phyloP scores from a whole-genome alignment of 2,797 vertebrate genomes.

The Adelosebastes latens region DNA sequence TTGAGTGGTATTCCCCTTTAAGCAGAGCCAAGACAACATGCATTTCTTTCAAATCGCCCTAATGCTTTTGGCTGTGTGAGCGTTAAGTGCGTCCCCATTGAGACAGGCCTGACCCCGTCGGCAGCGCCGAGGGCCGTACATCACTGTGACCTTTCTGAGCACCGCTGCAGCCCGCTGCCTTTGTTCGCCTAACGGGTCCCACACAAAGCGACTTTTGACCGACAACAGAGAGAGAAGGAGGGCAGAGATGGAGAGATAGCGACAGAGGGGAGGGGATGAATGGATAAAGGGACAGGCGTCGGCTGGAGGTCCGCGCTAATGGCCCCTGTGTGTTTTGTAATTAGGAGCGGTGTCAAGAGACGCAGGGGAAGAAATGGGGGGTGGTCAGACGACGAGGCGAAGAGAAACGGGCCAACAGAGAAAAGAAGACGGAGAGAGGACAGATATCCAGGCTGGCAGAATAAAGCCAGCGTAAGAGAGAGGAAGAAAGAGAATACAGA shows the following conservation, averaged over 20 bases:
- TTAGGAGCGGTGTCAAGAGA: slow-evolving; percentile 71
- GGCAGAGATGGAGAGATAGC: slow-evolving; percentile 72
- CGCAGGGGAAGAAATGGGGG: slow-evolving; percentile 34
- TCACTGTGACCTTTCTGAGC: slow-evolving; percentile 75
- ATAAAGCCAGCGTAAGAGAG: slow-evolving; percentile 40
- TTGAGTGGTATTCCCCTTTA: slow-evolving; percentile 12
- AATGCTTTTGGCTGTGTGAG: slow-evolving; percentile 56
- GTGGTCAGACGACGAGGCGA: slow-evolving; percentile 31
- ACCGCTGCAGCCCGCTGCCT: slow-evolving; percentile 61
- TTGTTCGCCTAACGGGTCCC: slow-evolving; percentile 72
- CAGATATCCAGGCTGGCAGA: slow-evolving; percentile 55
- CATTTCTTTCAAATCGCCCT: slow-evolving; percentile 42
- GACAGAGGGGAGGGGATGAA: slow-evolving; percentile 54
- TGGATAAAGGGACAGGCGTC: slow-evolving; percentile 65
- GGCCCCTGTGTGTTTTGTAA: slow-evolving; percentile 74
- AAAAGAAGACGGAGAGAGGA: slow-evolving; percentile 42
- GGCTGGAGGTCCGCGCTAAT: slow-evolving; percentile 70
- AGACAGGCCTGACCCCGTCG: slow-evolving; percentile 66
- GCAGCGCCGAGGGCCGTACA: slow-evolving; percentile 58
- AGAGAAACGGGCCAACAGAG: slow-evolving; percentile 34
- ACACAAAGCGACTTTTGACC: slow-evolving; percentile 77
- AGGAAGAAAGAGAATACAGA: slow-evolving; percentile 54
- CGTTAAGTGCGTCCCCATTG: slow-evolving; percentile 69
- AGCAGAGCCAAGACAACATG: slow-evolving; percentile 20
- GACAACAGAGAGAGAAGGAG: slow-evolving; percentile 57